phyloP scores from a whole-genome alignment of 2,113 vertebrate genomes.

The Scatophagus argus region DNA sequence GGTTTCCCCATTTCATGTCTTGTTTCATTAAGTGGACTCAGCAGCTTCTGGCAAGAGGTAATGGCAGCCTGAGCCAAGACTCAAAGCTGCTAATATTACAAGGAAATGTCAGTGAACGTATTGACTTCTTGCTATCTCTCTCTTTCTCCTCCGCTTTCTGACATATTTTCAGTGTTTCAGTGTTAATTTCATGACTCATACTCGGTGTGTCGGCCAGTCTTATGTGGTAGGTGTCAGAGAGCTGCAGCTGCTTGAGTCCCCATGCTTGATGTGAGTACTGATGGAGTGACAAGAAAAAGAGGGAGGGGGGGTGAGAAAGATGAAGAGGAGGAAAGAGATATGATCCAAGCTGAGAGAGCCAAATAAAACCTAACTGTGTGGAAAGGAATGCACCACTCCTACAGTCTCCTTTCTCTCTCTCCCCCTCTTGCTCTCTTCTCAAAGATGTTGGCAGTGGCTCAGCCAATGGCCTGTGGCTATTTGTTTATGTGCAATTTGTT shows the following conservation, averaged over 20 bases:
- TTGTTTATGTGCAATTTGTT: conserved; percentile 78
- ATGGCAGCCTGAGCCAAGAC: conserved; percentile 26
- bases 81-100: conserved; percentile 47
- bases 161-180: conserved; percentile 35
- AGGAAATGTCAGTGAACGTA: conserved; percentile 45
- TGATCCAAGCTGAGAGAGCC: conserved; percentile 41
- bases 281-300: conserved; percentile 13
- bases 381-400: conserved; percentile 65
- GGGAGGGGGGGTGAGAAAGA: conserved; percentile 24
- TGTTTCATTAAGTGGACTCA: conserved; percentile 22
- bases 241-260: neutral
- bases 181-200: conserved; percentile 47
- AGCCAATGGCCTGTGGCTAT: conserved; percentile 58
- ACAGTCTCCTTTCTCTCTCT: conserved; percentile 23
- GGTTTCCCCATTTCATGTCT: conserved; percentile 25
- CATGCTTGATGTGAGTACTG: neutral
- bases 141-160: neutral
- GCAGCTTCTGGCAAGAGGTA: conserved; percentile 22
- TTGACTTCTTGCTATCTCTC: conserved; percentile 14
- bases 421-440: conserved; percentile 36
- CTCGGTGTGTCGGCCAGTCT: neutral
- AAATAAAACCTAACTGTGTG: conserved; percentile 70
- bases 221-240: neutral
- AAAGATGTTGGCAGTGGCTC: conserved; percentile 56
- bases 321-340: conserved; percentile 44